phyloP scores from a whole-genome alignment of 2,888 invertebrate species.

The Tetranychus truncatus region DNA sequence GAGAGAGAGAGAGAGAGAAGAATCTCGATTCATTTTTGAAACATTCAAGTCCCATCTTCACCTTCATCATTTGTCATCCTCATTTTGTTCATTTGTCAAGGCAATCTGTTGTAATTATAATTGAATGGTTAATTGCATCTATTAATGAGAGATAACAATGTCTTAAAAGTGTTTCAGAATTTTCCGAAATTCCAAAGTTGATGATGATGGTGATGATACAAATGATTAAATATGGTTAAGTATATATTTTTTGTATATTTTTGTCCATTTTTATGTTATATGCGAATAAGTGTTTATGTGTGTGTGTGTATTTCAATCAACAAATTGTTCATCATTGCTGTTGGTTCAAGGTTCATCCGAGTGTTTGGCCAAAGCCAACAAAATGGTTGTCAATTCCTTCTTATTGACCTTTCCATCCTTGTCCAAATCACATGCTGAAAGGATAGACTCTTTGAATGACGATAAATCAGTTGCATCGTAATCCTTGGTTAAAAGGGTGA shows the following conservation, averaged over 20 bases:
- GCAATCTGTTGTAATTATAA: no score
- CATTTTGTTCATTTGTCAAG: no score
- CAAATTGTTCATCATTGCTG: neutral
- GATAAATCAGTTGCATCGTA: constrained; percentile 32
- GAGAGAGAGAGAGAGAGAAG: no score
- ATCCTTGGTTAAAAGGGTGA: neutral
- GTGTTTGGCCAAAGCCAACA: constrained; percentile 28
- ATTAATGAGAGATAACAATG: no score
- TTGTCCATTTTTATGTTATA: no score
- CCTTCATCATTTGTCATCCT: no score
- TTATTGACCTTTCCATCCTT: constrained; percentile 35
- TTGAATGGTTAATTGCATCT: no score
- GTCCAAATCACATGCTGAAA: constrained; percentile 34
- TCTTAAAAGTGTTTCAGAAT: no score
- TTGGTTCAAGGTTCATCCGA: neutral
- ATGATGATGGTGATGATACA: neutral
- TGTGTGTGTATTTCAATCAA: neutral
- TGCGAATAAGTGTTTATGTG: neutral
- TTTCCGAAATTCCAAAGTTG: neutral
- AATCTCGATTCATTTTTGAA: no score
- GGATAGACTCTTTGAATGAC: constrained; percentile 32
- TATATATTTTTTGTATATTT: no score
- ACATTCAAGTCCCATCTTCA: no score
- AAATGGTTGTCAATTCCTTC: constrained; percentile 34
- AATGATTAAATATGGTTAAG: neutral